phyloP scores from a whole-genome alignment of 2,888 invertebrate genomes.

The Brachylomia viminalis region DNA sequence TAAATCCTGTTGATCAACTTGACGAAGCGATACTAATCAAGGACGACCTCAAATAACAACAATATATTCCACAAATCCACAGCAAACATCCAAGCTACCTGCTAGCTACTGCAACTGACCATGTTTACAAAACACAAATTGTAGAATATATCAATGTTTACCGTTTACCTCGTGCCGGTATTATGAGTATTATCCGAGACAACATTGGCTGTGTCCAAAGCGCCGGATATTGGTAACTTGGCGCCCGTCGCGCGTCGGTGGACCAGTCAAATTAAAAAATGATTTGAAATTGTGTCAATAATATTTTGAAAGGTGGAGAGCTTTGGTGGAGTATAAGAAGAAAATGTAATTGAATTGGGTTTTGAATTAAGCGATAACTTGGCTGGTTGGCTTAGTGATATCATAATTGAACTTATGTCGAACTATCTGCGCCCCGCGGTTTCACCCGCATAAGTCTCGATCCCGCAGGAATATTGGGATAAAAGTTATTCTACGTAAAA shows the following conservation, averaged over 20 bases:
- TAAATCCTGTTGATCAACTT: background rate
- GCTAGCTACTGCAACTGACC: background rate
- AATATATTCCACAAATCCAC: slow-evolving; percentile 6
- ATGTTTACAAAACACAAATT: slow-evolving; percentile 44
- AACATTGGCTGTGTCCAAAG: slow-evolving; percentile 71
- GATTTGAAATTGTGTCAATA: slow-evolving; percentile 36
- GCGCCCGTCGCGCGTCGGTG: slow-evolving; percentile 8
- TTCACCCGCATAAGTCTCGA: no score
- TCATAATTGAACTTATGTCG: background rate
- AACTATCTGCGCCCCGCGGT: no score
- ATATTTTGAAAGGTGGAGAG: slow-evolving; percentile 10
- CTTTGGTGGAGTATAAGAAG: background rate
- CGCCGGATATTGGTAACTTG: slow-evolving; percentile 69
- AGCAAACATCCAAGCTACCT: background rate
- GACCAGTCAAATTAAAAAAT: slow-evolving; percentile 47
- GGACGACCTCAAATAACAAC: background rate
- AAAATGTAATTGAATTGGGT: background rate
- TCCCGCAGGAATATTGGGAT: no score
- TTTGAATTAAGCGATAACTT: background rate
- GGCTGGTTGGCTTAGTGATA: background rate
- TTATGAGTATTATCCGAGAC: slow-evolving; percentile 67
- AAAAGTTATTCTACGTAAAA: no score
- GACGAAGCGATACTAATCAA: background rate
- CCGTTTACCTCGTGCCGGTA: slow-evolving; percentile 34
- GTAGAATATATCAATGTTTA: slow-evolving; percentile 30